Percentiles rank a stretch among this genome's conserved stretches.
Conservation (phyloP, 2,797 vertebrate species). For the Danio albolineatus region DNA sequence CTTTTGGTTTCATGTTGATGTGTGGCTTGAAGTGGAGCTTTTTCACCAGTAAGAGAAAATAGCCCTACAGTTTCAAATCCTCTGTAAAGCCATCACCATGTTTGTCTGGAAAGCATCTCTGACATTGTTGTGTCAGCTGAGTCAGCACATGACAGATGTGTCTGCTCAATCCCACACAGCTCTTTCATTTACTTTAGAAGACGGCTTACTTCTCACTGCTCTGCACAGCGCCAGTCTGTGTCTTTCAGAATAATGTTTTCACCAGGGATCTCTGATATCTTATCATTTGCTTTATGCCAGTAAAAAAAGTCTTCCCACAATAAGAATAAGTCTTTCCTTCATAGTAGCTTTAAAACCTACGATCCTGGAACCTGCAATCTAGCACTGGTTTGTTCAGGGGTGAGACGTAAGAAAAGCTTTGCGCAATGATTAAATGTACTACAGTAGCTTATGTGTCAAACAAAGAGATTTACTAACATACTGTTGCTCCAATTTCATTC, state of each 20-base stretch:
- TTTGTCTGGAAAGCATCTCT: conserved; percentile 20
- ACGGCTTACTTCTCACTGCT: neutral
- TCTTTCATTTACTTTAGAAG: conserved; percentile 11
- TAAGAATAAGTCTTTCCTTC: no score
- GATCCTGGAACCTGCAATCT: no score
- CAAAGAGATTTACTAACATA: no score
- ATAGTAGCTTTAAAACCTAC: no score
- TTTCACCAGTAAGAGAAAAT: neutral
- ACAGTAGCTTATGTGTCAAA: no score
- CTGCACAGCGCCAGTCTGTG: neutral
- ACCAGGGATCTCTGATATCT: neutral
- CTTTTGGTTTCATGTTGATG: neutral
- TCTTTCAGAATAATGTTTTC: conserved; percentile 4
- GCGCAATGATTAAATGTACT: no score
- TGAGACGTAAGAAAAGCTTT: no score
- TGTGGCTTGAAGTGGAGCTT: neutral
- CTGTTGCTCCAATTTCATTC: neutral
- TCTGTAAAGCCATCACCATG: neutral
- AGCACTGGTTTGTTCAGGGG: no score
- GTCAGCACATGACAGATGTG: conserved; percentile 40
- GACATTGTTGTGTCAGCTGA: conserved; percentile 32
- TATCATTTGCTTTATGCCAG: no score
- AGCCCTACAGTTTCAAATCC: conserved; percentile 41
- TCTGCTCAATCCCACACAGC: conserved; percentile 22
- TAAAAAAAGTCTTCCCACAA: no score